A percentile compares a stretch with the other conserved stretches of the same genome.
phyloP scores from a whole-genome alignment of 2,888 invertebrate genomes.

The Rhingia campestris region DNA sequence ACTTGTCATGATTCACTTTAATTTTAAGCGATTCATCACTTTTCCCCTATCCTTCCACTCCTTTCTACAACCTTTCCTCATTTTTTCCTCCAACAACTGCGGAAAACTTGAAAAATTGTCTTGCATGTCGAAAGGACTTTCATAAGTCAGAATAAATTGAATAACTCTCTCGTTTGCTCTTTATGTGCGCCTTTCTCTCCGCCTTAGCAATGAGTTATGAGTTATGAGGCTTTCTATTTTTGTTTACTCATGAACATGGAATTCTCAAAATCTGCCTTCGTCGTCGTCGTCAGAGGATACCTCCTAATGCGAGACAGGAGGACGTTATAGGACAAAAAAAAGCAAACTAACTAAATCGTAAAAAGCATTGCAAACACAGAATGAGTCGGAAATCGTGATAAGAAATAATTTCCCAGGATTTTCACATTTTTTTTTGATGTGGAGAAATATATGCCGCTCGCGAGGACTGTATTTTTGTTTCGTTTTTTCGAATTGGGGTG shows the following conservation, averaged over 20 bases:
- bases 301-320: background rate
- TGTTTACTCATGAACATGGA: slow-evolving; percentile 67
- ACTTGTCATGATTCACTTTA: slow-evolving; percentile 27
- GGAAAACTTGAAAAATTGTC: slow-evolving; percentile 70
- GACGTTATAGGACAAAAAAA: slow-evolving; percentile 1
- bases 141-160: slow-evolving; percentile 73
- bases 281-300: slow-evolving; percentile 17
- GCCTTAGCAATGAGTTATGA: slow-evolving; percentile 47
- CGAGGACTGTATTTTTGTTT: slow-evolving; percentile 45
- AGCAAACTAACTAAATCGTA: slow-evolving; percentile 20
- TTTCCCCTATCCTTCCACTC: slow-evolving; percentile 41
- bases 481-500: background rate
- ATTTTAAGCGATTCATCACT: slow-evolving; percentile 39
- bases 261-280: slow-evolving; percentile 41
- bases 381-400: slow-evolving; percentile 69
- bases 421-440: slow-evolving; percentile 36
- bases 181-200: slow-evolving; percentile 18
- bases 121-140: slow-evolving; percentile 73
- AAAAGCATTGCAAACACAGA: slow-evolving; percentile 70
- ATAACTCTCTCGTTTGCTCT: slow-evolving; percentile 60
- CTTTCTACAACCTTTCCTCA: slow-evolving; percentile 30
- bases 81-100: background rate
- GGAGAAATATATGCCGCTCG: slow-evolving; percentile 28
- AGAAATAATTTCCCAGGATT: slow-evolving; percentile 72
- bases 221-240: slow-evolving; percentile 54